phyloP scores from a whole-genome alignment of 2,888 invertebrate species.

The Falcaria lacertinaria region DNA sequence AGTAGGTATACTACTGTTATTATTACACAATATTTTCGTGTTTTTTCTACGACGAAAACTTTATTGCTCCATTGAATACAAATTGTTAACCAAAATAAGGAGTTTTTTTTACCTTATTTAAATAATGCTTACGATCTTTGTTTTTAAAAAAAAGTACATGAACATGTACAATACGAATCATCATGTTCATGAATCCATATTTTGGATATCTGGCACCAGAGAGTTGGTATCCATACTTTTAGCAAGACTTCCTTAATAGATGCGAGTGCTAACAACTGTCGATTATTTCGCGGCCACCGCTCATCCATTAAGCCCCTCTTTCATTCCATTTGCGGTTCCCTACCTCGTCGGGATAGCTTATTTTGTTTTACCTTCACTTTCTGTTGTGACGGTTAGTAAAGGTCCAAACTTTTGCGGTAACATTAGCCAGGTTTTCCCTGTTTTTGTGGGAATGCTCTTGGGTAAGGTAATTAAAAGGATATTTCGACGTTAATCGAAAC shows the following conservation, averaged over 20 bases:
- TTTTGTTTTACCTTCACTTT: slow-evolving; percentile 7
- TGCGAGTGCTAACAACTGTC: slow-evolving; percentile 18
- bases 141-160: too few species aligned
- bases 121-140: too few species aligned
- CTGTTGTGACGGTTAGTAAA: not conserved
- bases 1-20: not conserved
- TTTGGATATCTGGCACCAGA: too few species aligned
- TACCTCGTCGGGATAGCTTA: slow-evolving; percentile 9
- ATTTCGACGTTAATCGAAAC: not conserved
- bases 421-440: not conserved
- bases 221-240: too few species aligned
- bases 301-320: slow-evolving; percentile 30
- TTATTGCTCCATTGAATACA: too few species aligned
- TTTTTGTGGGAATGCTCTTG: not conserved
- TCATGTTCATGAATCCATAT: too few species aligned
- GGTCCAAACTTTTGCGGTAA: not conserved
- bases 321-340: slow-evolving; percentile 13
- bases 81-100: too few species aligned
- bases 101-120: too few species aligned
- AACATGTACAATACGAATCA: too few species aligned
- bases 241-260: slow-evolving; percentile 10
- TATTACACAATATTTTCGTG: not conserved
- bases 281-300: slow-evolving; percentile 26
- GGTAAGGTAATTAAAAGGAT: not conserved
- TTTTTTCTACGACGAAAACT: not conserved